phyloP scores from a whole-genome alignment of 2,888 invertebrate species.

The Prenolepis imparis region DNA sequence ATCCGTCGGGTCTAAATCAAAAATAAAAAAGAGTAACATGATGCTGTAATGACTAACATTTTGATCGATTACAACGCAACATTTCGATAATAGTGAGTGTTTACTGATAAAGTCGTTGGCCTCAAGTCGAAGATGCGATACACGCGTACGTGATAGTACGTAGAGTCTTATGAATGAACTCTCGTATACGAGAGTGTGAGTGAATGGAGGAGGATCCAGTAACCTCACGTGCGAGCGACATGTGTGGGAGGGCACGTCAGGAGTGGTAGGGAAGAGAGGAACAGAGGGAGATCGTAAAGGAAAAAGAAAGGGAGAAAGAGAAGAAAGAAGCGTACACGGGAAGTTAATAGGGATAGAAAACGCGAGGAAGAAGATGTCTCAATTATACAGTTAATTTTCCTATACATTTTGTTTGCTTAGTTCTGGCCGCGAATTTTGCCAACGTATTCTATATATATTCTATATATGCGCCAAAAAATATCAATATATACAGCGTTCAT shows the following conservation, averaged over 20 bases:
- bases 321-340: conserved; percentile 63
- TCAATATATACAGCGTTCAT: not conserved
- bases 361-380: conserved; percentile 28
- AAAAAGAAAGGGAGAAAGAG: conserved; percentile 20
- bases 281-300: conserved; percentile 44
- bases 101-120: conserved; percentile 74
- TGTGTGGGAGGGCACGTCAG: conserved; percentile 68
- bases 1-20: not conserved
- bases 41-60: not conserved
- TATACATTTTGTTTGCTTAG: not conserved
- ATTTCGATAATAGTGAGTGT: conserved; percentile 34
- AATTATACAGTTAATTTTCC: conserved; percentile 45
- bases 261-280: conserved; percentile 58
- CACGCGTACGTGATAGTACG: conserved; percentile 69
- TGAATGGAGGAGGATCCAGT: conserved; percentile 75
- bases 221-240: conserved; percentile 74
- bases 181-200: conserved; percentile 76
- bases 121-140: conserved; percentile 71
- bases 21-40: not conserved
- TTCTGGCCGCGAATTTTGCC: not conserved
- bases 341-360: conserved; percentile 51
- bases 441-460: not conserved
- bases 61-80: not conserved
- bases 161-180: conserved; percentile 77
- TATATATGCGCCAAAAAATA: not conserved